Base-by-base conservation (phyloP, 2,797 vertebrate species). In the Pangasius krempfi region DNA sequence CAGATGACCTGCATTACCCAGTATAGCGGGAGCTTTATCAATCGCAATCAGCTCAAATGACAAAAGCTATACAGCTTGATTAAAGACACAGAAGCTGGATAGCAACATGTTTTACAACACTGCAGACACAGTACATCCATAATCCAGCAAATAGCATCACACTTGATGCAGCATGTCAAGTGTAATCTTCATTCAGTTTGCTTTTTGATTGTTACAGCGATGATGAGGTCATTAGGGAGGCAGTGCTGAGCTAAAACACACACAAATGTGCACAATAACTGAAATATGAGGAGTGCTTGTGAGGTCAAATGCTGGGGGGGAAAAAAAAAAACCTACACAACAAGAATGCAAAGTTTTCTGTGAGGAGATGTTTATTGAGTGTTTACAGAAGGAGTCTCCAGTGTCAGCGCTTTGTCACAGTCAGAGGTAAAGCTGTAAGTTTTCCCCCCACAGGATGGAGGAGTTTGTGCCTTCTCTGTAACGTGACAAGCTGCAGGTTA, bases 11-110 rank as follows among this genome's bases (percentile, higher is more conserved):
- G 37, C 85, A 72, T 89, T 62, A 79, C 66, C 84, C 84, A 92
- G 93, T 92, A 82, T 80, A 87, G 5, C 22, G 6, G 10, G 68
- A 58, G 52, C 50, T 85, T 52, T 54, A 93, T 93, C 47, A 88
- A 91, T 89, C 89, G 79, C 89, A 12, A 68, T 90, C 72, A 91
- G 92, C 86, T 88, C 58, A 70, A 88, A 93, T 92, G 92, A 86
- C 90, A 92, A 86, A 94, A 16, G 27, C 25, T 76, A 27, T n/a
- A 52, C 25, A 14, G n/a, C 72, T 76, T 88, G 27, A 50, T 30
- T 52, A 27, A 73, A 47, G n/a, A 12, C 60, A 66, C 50, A 40
- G 22, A 70, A 58, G 78, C 62, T 25, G 83, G 2, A 10, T 4
- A 84, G 56, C 5, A 12, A 9, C 68, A 1, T 40, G 33, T 18